Base-by-base conservation (phyloP, 1,140 invertebrate genomes). In the Pteromalus puparum region DNA sequence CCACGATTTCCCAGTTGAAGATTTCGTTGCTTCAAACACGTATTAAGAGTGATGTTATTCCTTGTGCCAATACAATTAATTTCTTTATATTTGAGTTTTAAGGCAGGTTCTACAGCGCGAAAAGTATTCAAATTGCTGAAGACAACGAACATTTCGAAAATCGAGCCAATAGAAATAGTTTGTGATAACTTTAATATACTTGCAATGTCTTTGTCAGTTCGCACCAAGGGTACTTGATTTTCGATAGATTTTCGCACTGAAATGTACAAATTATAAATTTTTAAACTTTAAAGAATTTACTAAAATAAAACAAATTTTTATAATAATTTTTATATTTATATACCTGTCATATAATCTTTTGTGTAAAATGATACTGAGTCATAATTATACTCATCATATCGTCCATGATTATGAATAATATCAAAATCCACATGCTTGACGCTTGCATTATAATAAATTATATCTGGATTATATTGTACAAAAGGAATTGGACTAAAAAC, bases 401-500 rank as follows among this genome's bases (percentile, higher is more conserved):
- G 96, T 15, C 98, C 97, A 74, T 95, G 94, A 91, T 96, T 95
- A 91, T 96, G 96, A 88, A 95, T 95, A 1, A 97, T 94, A 85
- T 97, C 96, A 18, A 97, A 93, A 61, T 94, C 94, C 38, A 92
- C 87, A 91, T 94, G 91, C 92, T 94, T 93, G 90, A 91, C 82
- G 92, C 94, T 88, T 70, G 77, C 83, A 91, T 94, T 93, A 88
- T 91, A 89, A 87, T 94, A 93, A 87, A 94, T 90, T 90, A 96
- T 93, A 61, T 93, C 92, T 42, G 96, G 96, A 92, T 96, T 94
- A 92, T 95, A 97, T 90, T 96, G 95, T 74, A 95, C 94, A 90
- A 97, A 98, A n/a, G 97, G 96, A 65, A 97, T 95, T 30, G 97
- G 96, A 87, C 95, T 95, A 91, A 96, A 98, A 86, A 97, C 94